Evolutionary conservation across 2,888 invertebrate species (phyloP).

Genomic region (Polyommatus icarus): DNA sequence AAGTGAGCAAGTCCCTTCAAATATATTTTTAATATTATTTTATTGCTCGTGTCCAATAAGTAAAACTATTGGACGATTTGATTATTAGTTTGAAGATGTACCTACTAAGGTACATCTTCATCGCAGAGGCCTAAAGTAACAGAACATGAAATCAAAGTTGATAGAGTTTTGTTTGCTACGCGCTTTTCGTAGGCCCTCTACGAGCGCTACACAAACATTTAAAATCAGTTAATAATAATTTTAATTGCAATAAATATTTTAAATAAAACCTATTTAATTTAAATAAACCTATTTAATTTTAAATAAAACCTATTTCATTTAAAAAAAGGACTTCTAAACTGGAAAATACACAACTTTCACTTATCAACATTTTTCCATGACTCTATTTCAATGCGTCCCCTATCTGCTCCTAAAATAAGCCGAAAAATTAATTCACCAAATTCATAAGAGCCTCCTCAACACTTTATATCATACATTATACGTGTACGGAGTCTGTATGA

Average conservation of each 20-base stretch:
- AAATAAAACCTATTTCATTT: no score
- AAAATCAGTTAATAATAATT: neutral
- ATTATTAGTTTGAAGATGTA: no score
- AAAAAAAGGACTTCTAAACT: no score
- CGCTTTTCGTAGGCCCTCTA: constrained; percentile 1
- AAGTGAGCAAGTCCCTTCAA: neutral
- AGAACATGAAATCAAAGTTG: neutral
- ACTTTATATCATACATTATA: constrained; percentile 43
- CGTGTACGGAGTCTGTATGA: constrained; percentile 53
- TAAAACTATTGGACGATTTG: no score
- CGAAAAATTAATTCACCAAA: constrained; percentile 38
- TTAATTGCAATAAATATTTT: no score
- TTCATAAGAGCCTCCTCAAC: constrained; percentile 41
- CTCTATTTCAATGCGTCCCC: neutral
- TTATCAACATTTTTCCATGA: neutral
- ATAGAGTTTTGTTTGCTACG: neutral
- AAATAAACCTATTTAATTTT: no score
- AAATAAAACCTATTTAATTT: no score
- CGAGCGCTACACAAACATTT: neutral
- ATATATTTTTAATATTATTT: neutral
- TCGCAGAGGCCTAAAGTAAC: neutral
- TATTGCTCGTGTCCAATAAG: neutral
- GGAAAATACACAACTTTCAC: neutral
- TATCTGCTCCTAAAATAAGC: neutral
- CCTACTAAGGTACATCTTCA: no score